Evolutionary conservation across 1,140 invertebrate species (phyloP), one percentile per base, ranked within the genome.

Genomic region (Portunus trituberculatus): DNA sequence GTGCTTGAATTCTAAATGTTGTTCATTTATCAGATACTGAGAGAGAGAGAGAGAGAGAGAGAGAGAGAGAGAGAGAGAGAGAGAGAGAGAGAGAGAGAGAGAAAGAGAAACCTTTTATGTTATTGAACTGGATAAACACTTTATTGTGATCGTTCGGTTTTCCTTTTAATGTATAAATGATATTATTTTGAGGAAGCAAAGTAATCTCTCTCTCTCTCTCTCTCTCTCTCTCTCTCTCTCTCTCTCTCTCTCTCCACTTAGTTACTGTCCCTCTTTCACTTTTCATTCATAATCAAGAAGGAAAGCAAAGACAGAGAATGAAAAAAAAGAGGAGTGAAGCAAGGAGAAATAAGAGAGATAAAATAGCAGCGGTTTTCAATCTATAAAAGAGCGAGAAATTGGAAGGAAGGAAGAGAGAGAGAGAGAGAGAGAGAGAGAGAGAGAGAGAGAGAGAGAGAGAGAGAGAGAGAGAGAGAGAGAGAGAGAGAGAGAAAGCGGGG

Each of bases 391-490:
- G 86, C n/a, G 45, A 46, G 67, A 76, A 20, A 76, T 12, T 20
- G 67, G 20, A 20, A 76, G 59, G 20, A 20, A 76, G 59, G 20
- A 20, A 76, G 59, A 76, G 59, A 76, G 59, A 76, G 59, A 76
- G 59, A 52, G 12, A 29, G 25, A 29, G 25, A 29, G 25, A 29
- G 86, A 87, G 39, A 46, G 39, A 76, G 59, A 76, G 59, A 76
- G 39, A 87, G 39, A 87, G 39, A 87, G 39, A 87, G 39, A 87
- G 39, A 87, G 39, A 87, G 39, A 87, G 39, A 87, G 39, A 88
- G 45, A 88, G 45, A 32, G 45, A 88, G 45, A 88, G n/a, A 88
- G n/a, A 88, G 10, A 32, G n/a, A 32, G 45, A 88, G n/a, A 10
- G n/a, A 88, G 45, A 88, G 45, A 88, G 45, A 32, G 45, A 32